phyloP scores from a whole-genome alignment of 2,797 vertebrate genomes.

The Scyliorhinus canicula region DNA sequence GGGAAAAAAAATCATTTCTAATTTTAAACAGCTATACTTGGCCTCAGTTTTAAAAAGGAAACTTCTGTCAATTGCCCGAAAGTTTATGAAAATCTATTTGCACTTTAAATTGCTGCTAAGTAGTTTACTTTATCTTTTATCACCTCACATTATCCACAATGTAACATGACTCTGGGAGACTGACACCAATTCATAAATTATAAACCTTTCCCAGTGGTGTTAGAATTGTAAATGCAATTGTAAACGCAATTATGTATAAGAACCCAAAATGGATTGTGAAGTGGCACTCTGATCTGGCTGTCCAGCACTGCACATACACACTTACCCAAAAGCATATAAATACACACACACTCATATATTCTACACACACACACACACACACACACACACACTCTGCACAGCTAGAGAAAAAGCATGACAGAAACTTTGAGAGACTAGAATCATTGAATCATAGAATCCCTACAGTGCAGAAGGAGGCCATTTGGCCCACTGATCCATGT shows the following conservation, averaged over 20 bases:
- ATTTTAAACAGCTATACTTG: background rate
- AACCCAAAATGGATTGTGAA: background rate
- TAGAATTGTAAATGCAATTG: background rate
- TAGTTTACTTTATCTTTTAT: background rate
- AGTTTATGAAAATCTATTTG: conserved; percentile 16
- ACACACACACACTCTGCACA: background rate
- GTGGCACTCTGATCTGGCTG: background rate
- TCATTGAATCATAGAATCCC: no score
- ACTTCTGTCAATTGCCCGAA: background rate
- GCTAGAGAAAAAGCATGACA: background rate
- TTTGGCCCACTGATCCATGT: no score
- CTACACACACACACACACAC: background rate
- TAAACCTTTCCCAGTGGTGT: background rate
- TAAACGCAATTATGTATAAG: background rate
- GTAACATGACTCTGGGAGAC: background rate
- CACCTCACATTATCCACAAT: background rate
- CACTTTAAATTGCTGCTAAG: conserved; percentile 3
- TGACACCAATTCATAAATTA: conserved; percentile 24
- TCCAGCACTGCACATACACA: background rate
- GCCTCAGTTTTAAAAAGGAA: background rate
- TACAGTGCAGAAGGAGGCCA: no score
- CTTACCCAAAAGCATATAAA: background rate
- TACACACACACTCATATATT: background rate
- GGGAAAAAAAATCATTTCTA: background rate
- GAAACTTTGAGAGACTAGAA: background rate